phyloP scores from a whole-genome alignment of 2,888 invertebrate genomes.

The Epinotia bilunana region DNA sequence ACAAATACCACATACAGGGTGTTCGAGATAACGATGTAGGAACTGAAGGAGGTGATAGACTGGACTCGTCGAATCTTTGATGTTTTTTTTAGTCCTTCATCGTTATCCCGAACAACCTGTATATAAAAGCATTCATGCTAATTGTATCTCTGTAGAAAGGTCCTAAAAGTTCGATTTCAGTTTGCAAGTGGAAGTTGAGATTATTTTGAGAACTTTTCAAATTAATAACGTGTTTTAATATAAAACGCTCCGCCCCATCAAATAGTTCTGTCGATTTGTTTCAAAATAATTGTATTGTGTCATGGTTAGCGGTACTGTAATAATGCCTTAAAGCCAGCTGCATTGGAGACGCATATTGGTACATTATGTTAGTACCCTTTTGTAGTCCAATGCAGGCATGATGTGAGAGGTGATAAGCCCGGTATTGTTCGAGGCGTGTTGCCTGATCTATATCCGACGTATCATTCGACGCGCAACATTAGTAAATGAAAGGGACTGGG shows the following conservation, averaged over 20 bases:
- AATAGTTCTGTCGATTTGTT: background rate
- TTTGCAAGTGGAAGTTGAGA: background rate
- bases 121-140: background rate
- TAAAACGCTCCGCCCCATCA: background rate
- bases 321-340: slow-evolving; percentile 10
- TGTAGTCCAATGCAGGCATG: slow-evolving; percentile 31
- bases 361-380: slow-evolving; percentile 27
- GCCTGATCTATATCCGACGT: slow-evolving; percentile 33
- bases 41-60: too few species aligned
- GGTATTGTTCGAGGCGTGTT: slow-evolving; percentile 32
- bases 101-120: too few species aligned
- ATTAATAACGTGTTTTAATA: background rate
- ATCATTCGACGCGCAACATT: slow-evolving; percentile 40
- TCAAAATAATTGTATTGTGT: background rate
- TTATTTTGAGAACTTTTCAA: background rate
- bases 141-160: background rate
- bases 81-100: too few species aligned
- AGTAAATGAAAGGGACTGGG: slow-evolving; percentile 34
- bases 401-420: slow-evolving; percentile 35
- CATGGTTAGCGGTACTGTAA: background rate
- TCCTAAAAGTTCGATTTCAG: background rate
- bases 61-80: too few species aligned
- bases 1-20: background rate
- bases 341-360: slow-evolving; percentile 7
- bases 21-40: too few species aligned